Evolutionary conservation across 2,797 vertebrate species (phyloP).

Genomic region (Falco concolor): DNA sequence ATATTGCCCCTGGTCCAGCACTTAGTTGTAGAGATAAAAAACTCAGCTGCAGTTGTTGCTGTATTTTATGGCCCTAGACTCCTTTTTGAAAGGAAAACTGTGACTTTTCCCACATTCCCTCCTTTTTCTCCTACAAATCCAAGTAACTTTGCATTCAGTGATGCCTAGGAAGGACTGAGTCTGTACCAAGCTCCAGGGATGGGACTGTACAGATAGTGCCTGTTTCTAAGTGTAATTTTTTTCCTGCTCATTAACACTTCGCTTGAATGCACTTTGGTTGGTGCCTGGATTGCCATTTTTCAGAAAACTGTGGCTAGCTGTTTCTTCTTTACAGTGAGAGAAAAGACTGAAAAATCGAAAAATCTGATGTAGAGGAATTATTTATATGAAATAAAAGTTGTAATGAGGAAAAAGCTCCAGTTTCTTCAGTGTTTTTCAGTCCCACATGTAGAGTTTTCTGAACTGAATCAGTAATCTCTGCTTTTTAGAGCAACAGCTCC

Average conservation of each 20-base stretch:
- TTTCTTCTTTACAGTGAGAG: conserved; percentile 2
- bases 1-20: not conserved
- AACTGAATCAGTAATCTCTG: not conserved
- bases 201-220: not conserved
- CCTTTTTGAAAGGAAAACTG: not conserved
- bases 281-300: conserved; percentile 8
- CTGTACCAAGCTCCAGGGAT: not conserved
- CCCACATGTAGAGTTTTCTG: not conserved
- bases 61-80: not conserved
- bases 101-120: not conserved
- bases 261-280: conserved; percentile 21
- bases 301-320: not conserved
- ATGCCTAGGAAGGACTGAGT: not conserved
- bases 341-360: not conserved
- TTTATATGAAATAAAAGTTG: conserved; percentile 61
- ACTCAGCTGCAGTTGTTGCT: not conserved
- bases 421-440: not conserved
- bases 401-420: not conserved
- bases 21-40: not conserved
- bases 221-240: not conserved
- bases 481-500: not conserved
- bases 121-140: not conserved
- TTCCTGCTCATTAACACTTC: conserved; percentile 12
- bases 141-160: not conserved
- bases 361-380: conserved; percentile 6